phyloP scores from a whole-genome alignment of 1,140 invertebrate species.

The Papilio xuthus region DNA sequence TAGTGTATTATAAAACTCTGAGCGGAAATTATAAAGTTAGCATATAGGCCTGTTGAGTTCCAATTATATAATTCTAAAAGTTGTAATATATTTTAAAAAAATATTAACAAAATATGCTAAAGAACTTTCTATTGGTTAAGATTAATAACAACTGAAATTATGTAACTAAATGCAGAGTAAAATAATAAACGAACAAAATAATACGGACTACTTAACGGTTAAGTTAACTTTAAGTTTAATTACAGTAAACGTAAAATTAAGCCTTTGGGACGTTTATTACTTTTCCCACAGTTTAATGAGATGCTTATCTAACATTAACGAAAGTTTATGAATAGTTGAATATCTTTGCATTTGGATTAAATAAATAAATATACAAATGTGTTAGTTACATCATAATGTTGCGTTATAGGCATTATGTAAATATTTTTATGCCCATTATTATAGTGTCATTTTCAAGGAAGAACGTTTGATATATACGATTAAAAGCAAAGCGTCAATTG shows the following conservation, averaged over 20 bases:
- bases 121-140: background rate
- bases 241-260: slow-evolving; percentile 3
- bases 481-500: no score
- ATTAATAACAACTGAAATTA: background rate
- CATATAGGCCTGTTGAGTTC: background rate
- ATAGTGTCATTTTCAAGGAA: background rate
- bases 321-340: slow-evolving; percentile 15
- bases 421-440: background rate
- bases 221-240: slow-evolving; percentile 14
- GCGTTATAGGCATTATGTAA: background rate
- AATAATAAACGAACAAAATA: background rate
- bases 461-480: no score
- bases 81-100: background rate
- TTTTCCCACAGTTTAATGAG: slow-evolving; percentile 13
- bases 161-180: background rate
- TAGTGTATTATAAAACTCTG: no score
- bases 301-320: slow-evolving; percentile 10
- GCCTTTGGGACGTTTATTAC: slow-evolving; percentile 13
- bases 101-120: background rate
- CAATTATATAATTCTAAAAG: background rate
- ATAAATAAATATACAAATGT: background rate
- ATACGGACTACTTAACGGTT: background rate
- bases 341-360: slow-evolving; percentile 2
- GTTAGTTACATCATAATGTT: background rate
- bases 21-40: no score